Percentiles rank a stretch among this genome's conserved stretches.
Conservation (phyloP, 2,888 invertebrate genomes). For the Tridacna gigas region DNA sequence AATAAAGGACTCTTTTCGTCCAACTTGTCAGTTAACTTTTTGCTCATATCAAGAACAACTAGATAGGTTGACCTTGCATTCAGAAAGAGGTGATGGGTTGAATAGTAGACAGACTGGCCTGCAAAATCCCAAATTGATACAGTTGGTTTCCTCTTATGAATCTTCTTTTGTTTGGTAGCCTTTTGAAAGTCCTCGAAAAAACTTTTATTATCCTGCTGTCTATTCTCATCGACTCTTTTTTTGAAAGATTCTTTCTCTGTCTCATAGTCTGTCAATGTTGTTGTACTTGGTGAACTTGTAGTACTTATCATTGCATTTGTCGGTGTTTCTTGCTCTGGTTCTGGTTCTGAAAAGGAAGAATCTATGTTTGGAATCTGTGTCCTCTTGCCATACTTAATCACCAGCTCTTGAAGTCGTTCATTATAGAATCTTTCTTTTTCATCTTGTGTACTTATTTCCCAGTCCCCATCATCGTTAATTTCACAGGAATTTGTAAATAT, state of each 20-base stretch:
- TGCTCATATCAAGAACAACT: constrained; percentile 47
- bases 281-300: too few relatives aligned
- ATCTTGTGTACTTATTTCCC: background rate
- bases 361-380: background rate
- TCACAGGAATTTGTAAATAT: background rate
- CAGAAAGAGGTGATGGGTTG: constrained; percentile 57
- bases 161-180: background rate
- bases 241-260: too few relatives aligned
- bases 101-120: constrained; percentile 43
- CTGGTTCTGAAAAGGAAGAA: too few relatives aligned
- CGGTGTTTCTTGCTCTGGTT: too few relatives aligned
- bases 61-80: constrained; percentile 53
- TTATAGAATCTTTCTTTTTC: background rate
- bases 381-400: background rate
- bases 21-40: background rate
- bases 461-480: background rate
- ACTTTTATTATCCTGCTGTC: too few relatives aligned
- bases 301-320: too few relatives aligned
- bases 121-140: constrained; percentile 54
- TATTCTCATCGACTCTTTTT: too few relatives aligned
- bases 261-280: too few relatives aligned
- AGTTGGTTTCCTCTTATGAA: background rate
- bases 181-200: too few relatives aligned
- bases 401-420: background rate
- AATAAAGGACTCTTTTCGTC: background rate